Conservation (phyloP, 2,797 vertebrate species). For the Danio kyathit region DNA sequence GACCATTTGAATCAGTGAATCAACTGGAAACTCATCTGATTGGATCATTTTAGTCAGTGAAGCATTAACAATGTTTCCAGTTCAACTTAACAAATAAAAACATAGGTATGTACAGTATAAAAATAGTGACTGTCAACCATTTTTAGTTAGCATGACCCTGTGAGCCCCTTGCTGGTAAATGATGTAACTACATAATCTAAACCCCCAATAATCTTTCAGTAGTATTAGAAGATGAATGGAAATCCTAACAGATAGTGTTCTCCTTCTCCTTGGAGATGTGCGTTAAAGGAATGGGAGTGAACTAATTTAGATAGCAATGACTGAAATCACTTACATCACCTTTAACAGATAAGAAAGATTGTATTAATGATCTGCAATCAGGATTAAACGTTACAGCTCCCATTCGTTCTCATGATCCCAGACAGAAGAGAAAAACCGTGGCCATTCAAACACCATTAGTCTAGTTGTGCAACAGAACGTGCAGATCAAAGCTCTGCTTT, state of each 20-base stretch:
- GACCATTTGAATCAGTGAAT: too few species aligned
- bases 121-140: too few species aligned
- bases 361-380: conserved; percentile 16
- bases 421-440: neutral
- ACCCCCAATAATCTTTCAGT: neutral
- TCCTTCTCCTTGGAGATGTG: neutral
- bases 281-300: neutral
- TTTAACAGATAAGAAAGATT: conserved; percentile 4
- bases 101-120: too few species aligned
- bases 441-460: conserved; percentile 40
- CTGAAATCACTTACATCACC: neutral
- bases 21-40: too few species aligned
- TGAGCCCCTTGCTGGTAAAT: conserved; percentile 8
- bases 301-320: conserved; percentile 8
- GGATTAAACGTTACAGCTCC: conserved; percentile 1
- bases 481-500: conserved; percentile 31
- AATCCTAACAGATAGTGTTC: neutral
- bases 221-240: neutral
- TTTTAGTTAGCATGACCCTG: too few species aligned
- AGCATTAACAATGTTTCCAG: too few species aligned
- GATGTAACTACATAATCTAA: neutral
- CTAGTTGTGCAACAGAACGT: conserved; percentile 9
- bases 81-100: too few species aligned
- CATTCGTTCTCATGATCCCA: conserved; percentile 24
- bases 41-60: too few species aligned